These are phyloP conservation scores for Cinara cedri DNA, from an alignment of 2,888 invertebrate genomes.

Conservation along the genomic window DNA sequence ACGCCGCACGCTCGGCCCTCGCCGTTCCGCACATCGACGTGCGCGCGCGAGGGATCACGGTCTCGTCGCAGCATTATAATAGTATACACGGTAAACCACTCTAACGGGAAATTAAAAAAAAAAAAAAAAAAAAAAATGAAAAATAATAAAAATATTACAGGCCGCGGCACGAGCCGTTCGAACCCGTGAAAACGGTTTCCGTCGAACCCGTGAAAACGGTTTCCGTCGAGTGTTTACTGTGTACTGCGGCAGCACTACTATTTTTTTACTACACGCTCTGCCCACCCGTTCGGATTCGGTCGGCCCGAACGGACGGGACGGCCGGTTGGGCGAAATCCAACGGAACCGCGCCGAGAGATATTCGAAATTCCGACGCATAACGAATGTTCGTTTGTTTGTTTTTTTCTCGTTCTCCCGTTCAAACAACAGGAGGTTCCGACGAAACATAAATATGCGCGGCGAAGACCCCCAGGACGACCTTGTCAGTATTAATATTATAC, in stretches of 20 bases:
- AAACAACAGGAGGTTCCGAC: slow-evolving; percentile 23
- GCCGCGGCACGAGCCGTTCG: neutral
- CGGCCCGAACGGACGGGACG: neutral
- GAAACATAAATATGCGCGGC: neutral
- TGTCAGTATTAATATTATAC: neutral
- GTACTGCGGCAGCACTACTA: slow-evolving; percentile 3
- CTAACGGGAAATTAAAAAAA: slow-evolving; percentile 18
- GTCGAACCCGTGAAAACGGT: slow-evolving; percentile 44
- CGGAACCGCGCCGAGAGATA: neutral
- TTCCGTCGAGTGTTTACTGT: slow-evolving; percentile 39
- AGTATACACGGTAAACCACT: slow-evolving; percentile 4
- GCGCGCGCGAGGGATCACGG: no score
- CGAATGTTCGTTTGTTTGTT: slow-evolving; percentile 12
- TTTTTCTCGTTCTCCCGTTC: neutral
- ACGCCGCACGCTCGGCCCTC: slow-evolving; percentile 13
- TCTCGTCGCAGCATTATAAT: neutral
- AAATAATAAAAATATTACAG: slow-evolving; percentile 33
- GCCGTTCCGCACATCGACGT: slow-evolving; percentile 36
- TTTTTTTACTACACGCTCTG: neutral
- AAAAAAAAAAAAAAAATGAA: no score
- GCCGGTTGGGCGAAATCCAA: slow-evolving; percentile 43
- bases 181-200: slow-evolving; percentile 48
- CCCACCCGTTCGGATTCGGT: neutral
- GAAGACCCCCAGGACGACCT: slow-evolving; percentile 3
- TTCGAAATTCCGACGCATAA: slow-evolving; percentile 20